Evolutionary conservation across 2,888 invertebrate genomes (phyloP).

Genomic region (Disparrhopalites patrizii): DNA sequence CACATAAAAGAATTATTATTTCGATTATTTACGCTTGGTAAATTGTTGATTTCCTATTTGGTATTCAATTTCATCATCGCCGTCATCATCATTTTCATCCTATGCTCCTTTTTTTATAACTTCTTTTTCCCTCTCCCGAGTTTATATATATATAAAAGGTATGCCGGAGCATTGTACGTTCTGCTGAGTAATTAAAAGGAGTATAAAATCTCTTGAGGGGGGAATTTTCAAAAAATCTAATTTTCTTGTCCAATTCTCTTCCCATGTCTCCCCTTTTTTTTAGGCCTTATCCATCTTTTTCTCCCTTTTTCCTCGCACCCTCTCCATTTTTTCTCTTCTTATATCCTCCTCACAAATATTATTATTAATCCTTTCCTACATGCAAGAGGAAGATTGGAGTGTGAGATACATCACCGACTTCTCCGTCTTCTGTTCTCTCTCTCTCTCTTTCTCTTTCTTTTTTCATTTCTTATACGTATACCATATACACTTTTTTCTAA

Average conservation of each 20-base stretch:
- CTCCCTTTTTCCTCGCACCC: too few species aligned
- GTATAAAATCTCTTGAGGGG: background rate
- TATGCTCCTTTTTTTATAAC: background rate
- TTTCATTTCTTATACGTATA: too few species aligned
- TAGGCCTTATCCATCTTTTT: background rate
- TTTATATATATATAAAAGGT: background rate
- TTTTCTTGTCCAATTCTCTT: background rate
- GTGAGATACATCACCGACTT: too few species aligned
- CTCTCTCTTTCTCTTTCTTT: too few species aligned
- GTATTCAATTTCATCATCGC: slow-evolving; percentile 4
- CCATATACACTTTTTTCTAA: too few species aligned
- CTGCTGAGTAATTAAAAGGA: slow-evolving; percentile 25
- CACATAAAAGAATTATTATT: slow-evolving; percentile 13
- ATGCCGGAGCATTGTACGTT: slow-evolving; percentile 21
- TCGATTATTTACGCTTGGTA: slow-evolving; percentile 25
- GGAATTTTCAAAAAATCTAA: too few species aligned
- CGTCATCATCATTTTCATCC: background rate
- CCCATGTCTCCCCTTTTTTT: background rate
- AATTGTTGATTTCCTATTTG: slow-evolving; percentile 26
- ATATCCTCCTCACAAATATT: too few species aligned
- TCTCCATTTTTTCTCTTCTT: too few species aligned
- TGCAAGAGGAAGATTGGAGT: background rate
- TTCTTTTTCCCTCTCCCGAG: background rate
- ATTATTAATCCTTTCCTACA: background rate
- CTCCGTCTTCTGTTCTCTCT: too few species aligned